These are phyloP conservation scores for Chrysogorgia sp. DNA, from an alignment of 92 coral and sea anemone species.

Conservation along the genomic window DNA sequence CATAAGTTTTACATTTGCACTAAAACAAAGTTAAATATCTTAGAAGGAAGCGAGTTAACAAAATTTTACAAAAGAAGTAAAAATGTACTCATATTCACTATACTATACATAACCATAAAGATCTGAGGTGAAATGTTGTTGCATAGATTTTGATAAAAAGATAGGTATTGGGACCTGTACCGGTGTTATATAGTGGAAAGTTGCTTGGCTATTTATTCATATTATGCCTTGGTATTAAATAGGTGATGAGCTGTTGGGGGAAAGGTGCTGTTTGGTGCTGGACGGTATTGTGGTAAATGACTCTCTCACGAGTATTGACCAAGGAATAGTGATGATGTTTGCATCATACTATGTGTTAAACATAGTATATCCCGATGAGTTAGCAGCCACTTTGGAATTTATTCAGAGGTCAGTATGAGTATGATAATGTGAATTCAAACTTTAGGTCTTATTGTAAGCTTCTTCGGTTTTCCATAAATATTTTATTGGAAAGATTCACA, in stretches of 20 bases:
- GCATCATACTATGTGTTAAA: constrained; percentile 7
- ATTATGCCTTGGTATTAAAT: background rate
- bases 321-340: constrained; percentile 12
- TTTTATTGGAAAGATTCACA: too few species aligned
- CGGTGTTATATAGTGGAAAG: background rate
- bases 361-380: background rate
- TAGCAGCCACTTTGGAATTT: constrained; percentile 18
- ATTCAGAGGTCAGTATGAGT: constrained; percentile 19
- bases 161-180: too few species aligned
- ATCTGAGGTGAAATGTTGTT: too few species aligned
- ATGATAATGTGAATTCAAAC: too few species aligned
- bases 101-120: too few species aligned
- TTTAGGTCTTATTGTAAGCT: background rate
- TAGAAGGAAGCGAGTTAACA: too few species aligned
- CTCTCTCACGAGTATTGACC: background rate
- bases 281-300: constrained; percentile 11
- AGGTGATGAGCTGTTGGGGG: background rate
- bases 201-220: background rate
- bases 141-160: too few species aligned
- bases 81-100: too few species aligned
- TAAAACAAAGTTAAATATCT: too few species aligned
- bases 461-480: background rate
- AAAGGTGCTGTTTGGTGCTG: constrained; percentile 18
- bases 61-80: too few species aligned
- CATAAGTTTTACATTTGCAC: too few species aligned